Evolutionary conservation across 2,113 vertebrate genomes (phyloP), one percentile per base, ranked within the genome.

Genomic region (Anoura caudifer): DNA sequence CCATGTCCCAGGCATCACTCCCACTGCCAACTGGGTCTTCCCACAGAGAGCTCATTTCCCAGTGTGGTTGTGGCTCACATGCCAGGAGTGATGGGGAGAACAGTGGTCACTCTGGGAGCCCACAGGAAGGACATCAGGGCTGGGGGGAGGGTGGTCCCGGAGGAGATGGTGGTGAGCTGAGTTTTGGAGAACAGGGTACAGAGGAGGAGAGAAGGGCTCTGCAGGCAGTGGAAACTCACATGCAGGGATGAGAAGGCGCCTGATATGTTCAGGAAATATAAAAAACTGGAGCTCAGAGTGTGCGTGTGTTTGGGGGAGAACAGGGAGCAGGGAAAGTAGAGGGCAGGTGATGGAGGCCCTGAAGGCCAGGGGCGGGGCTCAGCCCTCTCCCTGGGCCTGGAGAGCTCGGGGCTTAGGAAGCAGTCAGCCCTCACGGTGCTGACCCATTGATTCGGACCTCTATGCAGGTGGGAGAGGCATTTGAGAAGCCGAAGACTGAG

Each of bases 381-480:
- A 41, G 70, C 10, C 8, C 16, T 84, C 54, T 80, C 10, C 28
- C n/a, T 45, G 38, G 38, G 41, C 47, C 61, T 87, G 43, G 84
- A 59, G n/a, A 90, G 26, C 12, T 0, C 0, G 4, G 52, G 20
- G 45, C 10, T 20, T 38, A 41, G 76, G 24, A 43, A 67, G 9
- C 83, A 69, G 38, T 14, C 61, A 76, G n/a, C 20, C 52, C 52
- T 22, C 26, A 6, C 0, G 0, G 47, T 7, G 12, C 67, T 15
- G 72, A 36, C 45, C 26, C 38, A 17, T 22, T 31, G 89, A 70
- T n/a, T 12, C 0, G 0, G 63, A 22, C 43, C 54, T 77, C 91
- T 61, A 4, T 65, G 9, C 87, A 99, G 99, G 99, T 99, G 56
- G 99, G 99, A 70, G 4, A 81, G 0, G 97, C 93, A 4, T 97